phyloP scores from a whole-genome alignment of 2,113 vertebrate species.

The Typhlomys cinereus region DNA sequence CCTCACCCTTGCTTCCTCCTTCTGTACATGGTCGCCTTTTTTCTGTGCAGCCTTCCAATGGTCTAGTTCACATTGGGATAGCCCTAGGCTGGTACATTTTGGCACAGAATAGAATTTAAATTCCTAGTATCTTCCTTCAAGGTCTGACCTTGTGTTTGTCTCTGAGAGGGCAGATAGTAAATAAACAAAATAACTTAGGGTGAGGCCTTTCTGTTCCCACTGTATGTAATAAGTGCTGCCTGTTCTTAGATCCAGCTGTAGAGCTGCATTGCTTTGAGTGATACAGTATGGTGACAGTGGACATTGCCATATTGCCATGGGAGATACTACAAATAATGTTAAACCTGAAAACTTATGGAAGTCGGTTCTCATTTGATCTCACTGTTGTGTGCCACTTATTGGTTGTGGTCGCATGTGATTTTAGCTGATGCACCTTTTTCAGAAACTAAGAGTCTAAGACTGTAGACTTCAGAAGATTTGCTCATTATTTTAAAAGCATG shows the following conservation, averaged over 20 bases:
- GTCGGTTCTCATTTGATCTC: not conserved
- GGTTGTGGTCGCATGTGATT: not conserved
- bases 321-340: not conserved
- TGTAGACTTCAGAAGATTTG: constrained; percentile 47
- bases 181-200: not conserved
- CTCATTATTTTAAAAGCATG: constrained; percentile 61
- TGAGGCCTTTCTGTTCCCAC: not conserved
- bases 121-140: not conserved
- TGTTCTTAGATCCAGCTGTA: constrained; percentile 5
- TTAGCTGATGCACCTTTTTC: constrained; percentile 26
- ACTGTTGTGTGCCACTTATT: not conserved
- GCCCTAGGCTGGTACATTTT: not conserved
- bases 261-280: not conserved
- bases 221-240: too few species aligned
- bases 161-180: not conserved
- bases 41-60: not conserved
- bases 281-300: not conserved
- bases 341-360: not conserved
- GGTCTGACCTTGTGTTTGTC: not conserved
- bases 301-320: not conserved
- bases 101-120: not conserved
- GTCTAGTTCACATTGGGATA: not conserved
- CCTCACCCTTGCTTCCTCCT: not conserved
- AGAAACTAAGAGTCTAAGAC: constrained; percentile 6
- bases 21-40: not conserved